These are phyloP conservation scores for Drosophila arawakana DNA, from an alignment of 1,140 invertebrate genomes.

Conservation along the genomic window DNA sequence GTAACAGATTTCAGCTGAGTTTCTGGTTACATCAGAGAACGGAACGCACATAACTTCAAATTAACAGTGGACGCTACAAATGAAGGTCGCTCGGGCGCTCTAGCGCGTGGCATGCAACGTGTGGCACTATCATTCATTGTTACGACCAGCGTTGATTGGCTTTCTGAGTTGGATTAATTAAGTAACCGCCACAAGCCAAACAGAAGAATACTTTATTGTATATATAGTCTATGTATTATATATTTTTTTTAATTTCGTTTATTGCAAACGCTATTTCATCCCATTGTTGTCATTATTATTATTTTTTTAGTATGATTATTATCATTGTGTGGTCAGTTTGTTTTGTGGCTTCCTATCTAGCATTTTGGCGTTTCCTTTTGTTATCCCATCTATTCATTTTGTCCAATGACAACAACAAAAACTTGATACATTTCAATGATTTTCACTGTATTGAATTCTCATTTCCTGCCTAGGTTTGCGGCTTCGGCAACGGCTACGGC, in stretches of 20 bases:
- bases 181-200: not conserved
- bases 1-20: conserved; percentile 34
- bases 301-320: conserved; percentile 16
- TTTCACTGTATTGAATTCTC: conserved; percentile 78
- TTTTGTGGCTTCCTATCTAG: conserved; percentile 40
- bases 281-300: conserved; percentile 26
- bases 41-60: conserved; percentile 72
- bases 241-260: conserved; percentile 41
- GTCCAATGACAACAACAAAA: conserved; percentile 27
- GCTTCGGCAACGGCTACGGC: conserved; percentile 16
- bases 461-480: conserved; percentile 54
- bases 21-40: conserved; percentile 64
- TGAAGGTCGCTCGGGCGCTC: conserved; percentile 33
- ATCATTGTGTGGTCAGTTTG: conserved; percentile 45
- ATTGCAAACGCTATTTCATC: conserved; percentile 8
- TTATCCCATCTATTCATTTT: conserved; percentile 77
- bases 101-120: conserved; percentile 4
- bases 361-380: conserved; percentile 57
- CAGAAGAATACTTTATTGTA: conserved; percentile 12
- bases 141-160: conserved; percentile 29
- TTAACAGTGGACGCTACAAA: conserved; percentile 49
- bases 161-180: conserved; percentile 35
- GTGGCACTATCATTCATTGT: conserved; percentile 39
- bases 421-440: conserved; percentile 56
- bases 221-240: no score